A percentile compares a stretch with the other conserved stretches of the same genome.
phyloP scores from a whole-genome alignment of 2,113 vertebrate species.

The Polypterus senegalus region DNA sequence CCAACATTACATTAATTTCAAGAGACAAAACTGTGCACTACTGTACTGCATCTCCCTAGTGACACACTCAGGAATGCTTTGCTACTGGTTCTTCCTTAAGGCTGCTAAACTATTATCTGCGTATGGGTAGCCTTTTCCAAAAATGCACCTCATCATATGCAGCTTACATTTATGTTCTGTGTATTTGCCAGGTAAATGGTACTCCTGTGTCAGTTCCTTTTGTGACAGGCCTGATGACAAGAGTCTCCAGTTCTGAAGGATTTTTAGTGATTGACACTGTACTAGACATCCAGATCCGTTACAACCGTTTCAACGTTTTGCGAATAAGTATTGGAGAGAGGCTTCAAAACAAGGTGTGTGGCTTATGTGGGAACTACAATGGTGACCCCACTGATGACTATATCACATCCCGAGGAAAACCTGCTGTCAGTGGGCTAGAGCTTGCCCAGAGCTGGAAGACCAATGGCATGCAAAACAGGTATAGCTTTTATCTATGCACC shows the following conservation, averaged over 20 bases:
- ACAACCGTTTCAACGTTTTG: slow-evolving; percentile 87
- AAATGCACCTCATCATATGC: no score
- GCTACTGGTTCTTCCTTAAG: no score
- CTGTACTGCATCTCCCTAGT: no score
- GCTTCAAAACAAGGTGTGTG: slow-evolving; percentile 95
- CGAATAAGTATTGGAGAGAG: slow-evolving; percentile 81
- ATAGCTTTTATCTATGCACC: slow-evolving; percentile 13
- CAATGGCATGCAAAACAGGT: slow-evolving; percentile 98
- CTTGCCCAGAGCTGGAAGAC: slow-evolving; percentile 98
- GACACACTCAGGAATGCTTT: no score
- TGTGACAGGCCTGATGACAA: slow-evolving; percentile 79
- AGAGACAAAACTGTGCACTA: no score
- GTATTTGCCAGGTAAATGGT: slow-evolving; percentile 70
- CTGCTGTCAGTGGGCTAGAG: slow-evolving; percentile 74
- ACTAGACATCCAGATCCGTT: slow-evolving; percentile 84
- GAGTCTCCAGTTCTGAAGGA: slow-evolving; percentile 83
- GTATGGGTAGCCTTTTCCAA: no score
- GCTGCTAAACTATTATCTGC: no score
- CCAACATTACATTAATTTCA: no score
- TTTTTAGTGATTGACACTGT: slow-evolving; percentile 90
- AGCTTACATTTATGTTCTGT: no score
- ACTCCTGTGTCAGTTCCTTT: slow-evolving; percentile 84
- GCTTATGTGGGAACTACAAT: slow-evolving; percentile 94
- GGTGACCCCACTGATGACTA: slow-evolving; percentile 83
- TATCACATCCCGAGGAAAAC: slow-evolving; percentile 80